Evolutionary conservation across 2,797 vertebrate genomes (phyloP), one percentile per base, ranked within the genome.

Genomic region (Rallus crepitans): DNA sequence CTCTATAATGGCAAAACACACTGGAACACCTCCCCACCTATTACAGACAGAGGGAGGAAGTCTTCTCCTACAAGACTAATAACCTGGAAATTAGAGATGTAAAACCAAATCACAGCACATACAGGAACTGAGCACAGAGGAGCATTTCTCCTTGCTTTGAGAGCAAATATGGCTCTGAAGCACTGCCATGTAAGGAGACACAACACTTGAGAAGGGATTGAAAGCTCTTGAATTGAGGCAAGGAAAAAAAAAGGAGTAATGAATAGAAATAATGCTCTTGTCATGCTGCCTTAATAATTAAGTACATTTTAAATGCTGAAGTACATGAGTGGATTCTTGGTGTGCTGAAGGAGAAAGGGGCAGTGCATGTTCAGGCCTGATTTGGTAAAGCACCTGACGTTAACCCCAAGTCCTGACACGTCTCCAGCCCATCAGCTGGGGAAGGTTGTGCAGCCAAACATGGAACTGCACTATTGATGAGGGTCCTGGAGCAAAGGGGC

Each of bases 261-360:
- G 82, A 63, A 88, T 15, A 91, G 11, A 93, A 94, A 84, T n/a
- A 56, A 85, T 28, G 30, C 63, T 85, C 40, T 70, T 80, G 31
- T 52, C 40, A 23, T 24, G 25, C 45, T 68, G 57, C 80, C 61
- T 93, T 59, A 65, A 76, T 87, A n/a, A 81, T 75, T 57, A 84
- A 76, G 19, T 45, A 9, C 12, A 59, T 78, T 59, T 91, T 39
- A 75, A 82, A 92, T 21, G 47, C 20, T 86, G 82, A 77, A 78
- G 59, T 42, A 68, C n/a, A 30, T 1, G 9, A 70, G 50, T 8
- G 88, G 25, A 15, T 87, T 33, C 39, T 35, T 45, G 21, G 8
- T 35, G 35, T 70, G 42, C 33, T 77, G 52, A 88, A 64, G 3
- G 37, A 69, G 27, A 81, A 94, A 77, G 3, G 12, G 64, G 20